phyloP scores from a whole-genome alignment of 2,797 vertebrate genomes.

The Hyperoplus immaculatus region DNA sequence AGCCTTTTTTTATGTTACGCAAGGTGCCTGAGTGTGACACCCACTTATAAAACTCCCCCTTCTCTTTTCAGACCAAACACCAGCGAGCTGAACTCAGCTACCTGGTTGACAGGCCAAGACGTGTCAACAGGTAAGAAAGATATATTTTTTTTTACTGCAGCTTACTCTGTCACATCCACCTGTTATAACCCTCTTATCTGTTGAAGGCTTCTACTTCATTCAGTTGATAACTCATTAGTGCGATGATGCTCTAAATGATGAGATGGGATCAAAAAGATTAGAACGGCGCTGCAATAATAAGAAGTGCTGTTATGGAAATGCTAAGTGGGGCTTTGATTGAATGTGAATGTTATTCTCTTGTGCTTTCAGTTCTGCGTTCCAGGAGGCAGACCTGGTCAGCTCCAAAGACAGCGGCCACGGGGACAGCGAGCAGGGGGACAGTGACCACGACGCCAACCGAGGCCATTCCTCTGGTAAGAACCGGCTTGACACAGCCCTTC shows the following conservation, averaged over 20 bases:
- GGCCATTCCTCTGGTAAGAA: constrained; percentile 95
- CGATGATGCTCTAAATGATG: constrained; percentile 1
- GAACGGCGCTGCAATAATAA: neutral
- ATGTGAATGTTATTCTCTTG: neutral
- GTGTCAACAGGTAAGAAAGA: constrained; percentile 94
- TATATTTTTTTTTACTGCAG: neutral
- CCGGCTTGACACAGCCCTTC: neutral
- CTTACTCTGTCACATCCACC: neutral
- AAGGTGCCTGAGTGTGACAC: neutral
- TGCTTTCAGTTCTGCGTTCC: constrained; percentile 93
- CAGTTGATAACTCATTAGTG: neutral
- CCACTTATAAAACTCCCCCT: neutral
- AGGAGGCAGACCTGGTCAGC: constrained; percentile 98
- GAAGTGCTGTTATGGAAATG: neutral
- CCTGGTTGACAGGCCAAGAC: constrained; percentile 96
- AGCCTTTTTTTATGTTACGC: constrained; percentile 3
- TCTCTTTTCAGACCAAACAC: constrained; percentile 92
- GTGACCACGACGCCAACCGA: constrained; percentile 97
- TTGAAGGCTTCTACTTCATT: neutral
- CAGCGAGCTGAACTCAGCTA: constrained; percentile 97
- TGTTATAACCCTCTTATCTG: constrained; percentile 7
- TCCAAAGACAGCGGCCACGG: constrained; percentile 99
- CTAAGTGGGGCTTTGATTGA: neutral
- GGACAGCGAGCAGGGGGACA: constrained; percentile 99
- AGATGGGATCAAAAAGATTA: constrained; percentile 13